Conservation (phyloP, 2,888 invertebrate genomes). For the Orthosia incerta region DNA sequence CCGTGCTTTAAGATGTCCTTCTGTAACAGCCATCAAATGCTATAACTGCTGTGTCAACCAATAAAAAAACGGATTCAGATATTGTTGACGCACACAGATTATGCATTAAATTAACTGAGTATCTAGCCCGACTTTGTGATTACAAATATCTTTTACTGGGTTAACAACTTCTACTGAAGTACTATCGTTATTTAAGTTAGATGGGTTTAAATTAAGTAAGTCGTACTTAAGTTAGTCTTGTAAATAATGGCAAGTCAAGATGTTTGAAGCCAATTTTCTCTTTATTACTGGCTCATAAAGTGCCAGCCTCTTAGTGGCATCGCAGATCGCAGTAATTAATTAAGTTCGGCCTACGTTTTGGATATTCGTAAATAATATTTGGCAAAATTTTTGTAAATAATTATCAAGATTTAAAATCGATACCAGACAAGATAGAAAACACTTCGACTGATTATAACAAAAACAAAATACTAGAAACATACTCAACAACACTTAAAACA, state of each 20-base stretch:
- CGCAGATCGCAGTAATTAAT: too few species aligned
- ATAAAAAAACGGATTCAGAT: conserved; percentile 27
- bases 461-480: conserved; percentile 1
- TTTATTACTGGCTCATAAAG: conserved; percentile 3
- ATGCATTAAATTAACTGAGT: neutral
- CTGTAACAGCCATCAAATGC: conserved; percentile 1
- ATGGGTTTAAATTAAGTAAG: conserved; percentile 1
- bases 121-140: conserved; percentile 16
- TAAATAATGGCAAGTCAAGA: conserved; percentile 11
- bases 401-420: too few species aligned
- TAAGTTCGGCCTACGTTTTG: neutral
- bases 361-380: too few species aligned
- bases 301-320: neutral
- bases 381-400: too few species aligned
- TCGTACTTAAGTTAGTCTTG: conserved; percentile 4
- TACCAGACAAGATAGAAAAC: neutral
- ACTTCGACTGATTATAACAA: too few species aligned
- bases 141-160: conserved; percentile 21
- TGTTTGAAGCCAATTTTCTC: neutral
- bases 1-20: conserved; percentile 12
- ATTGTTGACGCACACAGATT: conserved; percentile 6
- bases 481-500: conserved; percentile 9
- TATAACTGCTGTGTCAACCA: conserved; percentile 7
- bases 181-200: conserved; percentile 16
- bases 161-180: neutral